Base-by-base conservation (phyloP, 2,797 vertebrate genomes). In the Phrynocephalus vlangalii region DNA sequence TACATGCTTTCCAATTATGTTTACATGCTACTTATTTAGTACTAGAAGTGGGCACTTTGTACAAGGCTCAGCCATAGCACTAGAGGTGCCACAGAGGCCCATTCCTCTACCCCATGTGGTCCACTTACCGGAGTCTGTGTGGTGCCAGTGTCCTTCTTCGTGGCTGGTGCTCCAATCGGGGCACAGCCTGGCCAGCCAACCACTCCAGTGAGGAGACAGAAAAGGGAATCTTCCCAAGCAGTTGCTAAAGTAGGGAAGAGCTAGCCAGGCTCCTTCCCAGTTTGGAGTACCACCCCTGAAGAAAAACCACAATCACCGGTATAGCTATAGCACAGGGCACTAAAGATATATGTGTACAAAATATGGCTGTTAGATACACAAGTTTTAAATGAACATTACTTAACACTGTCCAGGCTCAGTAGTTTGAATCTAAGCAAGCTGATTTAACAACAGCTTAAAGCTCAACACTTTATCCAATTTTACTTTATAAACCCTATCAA, bases 291-390 rank as follows among this genome's bases (percentile, higher is more conserved):
- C 33, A 33, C 33, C 33, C 33, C 33, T 33, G 33, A 44, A 44
- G 5, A 44, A 44, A 5, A 3, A 44, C 38, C 66, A 70, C 11
- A 52, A 22, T 68, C 38, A 33, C 60, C 38, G 30, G 16, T 48
- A 11, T 44, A 80, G 66, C 33, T 85, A 91, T 52, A 50, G 82
- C 89, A 94, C 52, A 95, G 89, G 95, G 91, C 93, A 76, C n/a
- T 83, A 89, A 0, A 24, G 83, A 81, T 70, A 78, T 75, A 87
- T 7, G 5, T 85, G 28, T 88, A 88, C 85, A 89, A 91, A 91
- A 91, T 78, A 84, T 92, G 86, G 89, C 5, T 0, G 79, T 77
- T 92, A 87, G 28, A 60, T 44, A 85, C 89, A 72, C 89, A 79
- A 63, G 91, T 44, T 76, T 82, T 67, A 90, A 82, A 52, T 28